Conservation (phyloP, 2,888 invertebrate genomes). For the Pristionchus arcanus region DNA sequence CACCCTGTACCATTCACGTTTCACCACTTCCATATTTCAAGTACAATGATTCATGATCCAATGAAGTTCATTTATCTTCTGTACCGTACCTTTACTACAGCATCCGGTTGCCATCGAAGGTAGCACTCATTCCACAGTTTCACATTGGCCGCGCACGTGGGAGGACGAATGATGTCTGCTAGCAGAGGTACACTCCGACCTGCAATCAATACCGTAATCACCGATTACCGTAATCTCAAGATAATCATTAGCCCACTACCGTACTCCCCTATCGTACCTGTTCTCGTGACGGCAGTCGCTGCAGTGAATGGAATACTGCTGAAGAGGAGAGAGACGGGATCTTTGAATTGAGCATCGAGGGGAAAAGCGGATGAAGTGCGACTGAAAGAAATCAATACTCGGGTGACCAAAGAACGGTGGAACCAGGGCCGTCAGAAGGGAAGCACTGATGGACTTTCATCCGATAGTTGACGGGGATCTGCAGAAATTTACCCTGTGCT, state of each 20-base stretch:
- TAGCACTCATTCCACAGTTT: conserved; percentile 67
- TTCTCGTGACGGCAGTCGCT: conserved; percentile 24
- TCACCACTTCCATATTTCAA: background rate
- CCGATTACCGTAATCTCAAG: background rate
- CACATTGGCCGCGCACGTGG: conserved; percentile 60
- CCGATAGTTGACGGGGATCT: no score
- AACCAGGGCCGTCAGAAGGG: no score
- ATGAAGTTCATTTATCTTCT: background rate
- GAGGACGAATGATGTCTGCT: conserved; percentile 64
- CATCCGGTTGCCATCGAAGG: conserved; percentile 64
- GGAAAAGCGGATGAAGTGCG: conserved; percentile 14
- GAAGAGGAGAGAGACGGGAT: conserved; percentile 50
- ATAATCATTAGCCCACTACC: background rate
- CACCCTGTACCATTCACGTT: conserved; percentile 34
- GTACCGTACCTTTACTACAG: conserved; percentile 56
- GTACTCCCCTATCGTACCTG: background rate
- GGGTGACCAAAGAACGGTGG: background rate
- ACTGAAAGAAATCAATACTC: background rate
- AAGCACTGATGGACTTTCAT: no score
- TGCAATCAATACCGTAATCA: background rate
- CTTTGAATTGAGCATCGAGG: conserved; percentile 7
- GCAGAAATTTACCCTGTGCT: no score
- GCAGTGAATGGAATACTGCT: background rate
- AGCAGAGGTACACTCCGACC: conserved; percentile 22
- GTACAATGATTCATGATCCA: background rate